Evolutionary conservation across 1,140 invertebrate species (phyloP), one percentile per base, ranked within the genome.

Genomic region (Trigoniulus corallinus): DNA sequence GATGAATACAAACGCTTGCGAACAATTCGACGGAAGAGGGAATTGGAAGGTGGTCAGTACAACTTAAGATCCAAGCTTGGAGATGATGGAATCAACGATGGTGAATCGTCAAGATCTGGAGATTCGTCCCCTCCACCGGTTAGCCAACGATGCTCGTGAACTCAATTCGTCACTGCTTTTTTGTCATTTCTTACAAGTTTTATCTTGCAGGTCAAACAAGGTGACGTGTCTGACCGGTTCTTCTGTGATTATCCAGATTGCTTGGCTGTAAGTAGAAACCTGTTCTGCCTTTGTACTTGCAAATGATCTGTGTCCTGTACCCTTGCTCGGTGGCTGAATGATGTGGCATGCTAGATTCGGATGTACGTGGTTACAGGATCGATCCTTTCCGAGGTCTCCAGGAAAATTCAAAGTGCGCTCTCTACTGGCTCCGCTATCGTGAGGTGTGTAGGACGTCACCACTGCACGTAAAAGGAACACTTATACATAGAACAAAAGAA

Each of bases 1-100:
- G 84, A 92, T 63, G 88, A 85, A 57, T 83, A 85, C 61, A 76
- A 77, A 59, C 70, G 74, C 53, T 60, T 84, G 26, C 70, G 80
- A 43, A 59, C 68, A 20, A 59, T 74, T 18, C 65, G 74, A 27
- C 60, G 68, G 44, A 66, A 67, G 53, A 61, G 68, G 47, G 65
- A 69, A 54, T 62, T 67, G 43, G 66, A 67, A 39, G 52, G 44
- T 27, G 21, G 55, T 15, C 54, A 52, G n/a, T 69, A 68, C 53
- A 68, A 68, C 50, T 55, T 67, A 15, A 46, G 65, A 22, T 63
- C 66, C n/a, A 58, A 60, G 47, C 52, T 20, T 34, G 51, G 54
- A 48, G 40, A 13, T 13, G 37, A 49, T 21, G 48, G 41, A n/a
- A 15, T 7, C 7, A 34, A 34, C 15, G 29, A 34, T 15, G 7